These are phyloP conservation scores for Leptodactylus fuscus DNA, from an alignment of 2,113 vertebrate genomes.

Conservation along the genomic window DNA sequence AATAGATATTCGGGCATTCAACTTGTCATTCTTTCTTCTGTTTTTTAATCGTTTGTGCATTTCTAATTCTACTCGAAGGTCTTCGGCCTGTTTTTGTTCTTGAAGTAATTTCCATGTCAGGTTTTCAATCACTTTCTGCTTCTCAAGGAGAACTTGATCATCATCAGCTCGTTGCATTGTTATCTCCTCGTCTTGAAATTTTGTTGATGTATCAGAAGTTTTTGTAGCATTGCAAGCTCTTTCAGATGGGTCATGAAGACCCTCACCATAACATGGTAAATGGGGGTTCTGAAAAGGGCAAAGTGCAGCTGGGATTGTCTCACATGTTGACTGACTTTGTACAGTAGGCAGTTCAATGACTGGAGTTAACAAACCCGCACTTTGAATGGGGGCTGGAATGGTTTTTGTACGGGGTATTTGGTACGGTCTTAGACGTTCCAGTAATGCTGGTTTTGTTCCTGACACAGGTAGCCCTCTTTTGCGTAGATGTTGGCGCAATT, in stretches of 20 bases:
- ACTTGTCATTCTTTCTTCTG: constrained; percentile 64
- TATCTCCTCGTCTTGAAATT: constrained; percentile 15
- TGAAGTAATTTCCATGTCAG: constrained; percentile 64
- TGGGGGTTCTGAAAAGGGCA: constrained; percentile 67
- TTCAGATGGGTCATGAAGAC: not conserved
- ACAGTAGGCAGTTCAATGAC: constrained; percentile 47
- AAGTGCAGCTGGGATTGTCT: constrained; percentile 62
- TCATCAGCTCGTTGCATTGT: constrained; percentile 55
- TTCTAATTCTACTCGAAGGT: constrained; percentile 73
- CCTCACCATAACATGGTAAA: constrained; percentile 67
- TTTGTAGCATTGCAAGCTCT: not conserved
- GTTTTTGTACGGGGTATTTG: constrained; percentile 67
- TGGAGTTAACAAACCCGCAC: constrained; percentile 65
- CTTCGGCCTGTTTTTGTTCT: constrained; percentile 66
- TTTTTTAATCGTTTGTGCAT: constrained; percentile 75
- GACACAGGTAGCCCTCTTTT: constrained; percentile 88
- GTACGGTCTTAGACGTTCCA: constrained; percentile 83
- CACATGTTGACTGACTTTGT: constrained; percentile 61
- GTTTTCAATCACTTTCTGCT: constrained; percentile 58
- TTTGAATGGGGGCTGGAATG: constrained; percentile 70
- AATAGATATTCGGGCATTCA: constrained; percentile 11
- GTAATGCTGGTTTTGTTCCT: constrained; percentile 84
- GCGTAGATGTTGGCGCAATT: constrained; percentile 87
- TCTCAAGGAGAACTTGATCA: constrained; percentile 56
- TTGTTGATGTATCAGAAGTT: not conserved